phyloP scores from a whole-genome alignment of 2,113 vertebrate species.

The Dicerorhinus sumatrensis region DNA sequence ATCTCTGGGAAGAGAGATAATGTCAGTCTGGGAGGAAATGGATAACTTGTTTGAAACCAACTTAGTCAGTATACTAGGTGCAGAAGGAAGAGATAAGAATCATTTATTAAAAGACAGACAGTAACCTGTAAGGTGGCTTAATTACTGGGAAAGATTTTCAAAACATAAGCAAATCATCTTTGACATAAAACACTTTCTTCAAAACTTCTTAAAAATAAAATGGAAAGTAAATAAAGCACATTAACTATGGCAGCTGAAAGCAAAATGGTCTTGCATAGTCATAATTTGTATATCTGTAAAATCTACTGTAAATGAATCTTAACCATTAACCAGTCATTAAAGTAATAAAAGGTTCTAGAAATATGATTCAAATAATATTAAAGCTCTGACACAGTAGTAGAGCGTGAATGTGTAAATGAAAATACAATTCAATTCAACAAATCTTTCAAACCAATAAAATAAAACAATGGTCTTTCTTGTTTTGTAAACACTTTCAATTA shows the following conservation, averaged over 20 bases:
- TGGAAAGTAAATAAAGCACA: not conserved
- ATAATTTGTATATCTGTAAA: conserved; percentile 17
- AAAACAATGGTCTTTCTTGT: not conserved
- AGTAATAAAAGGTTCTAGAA: not conserved
- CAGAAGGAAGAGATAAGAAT: not conserved
- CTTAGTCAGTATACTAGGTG: not conserved
- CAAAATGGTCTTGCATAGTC: not conserved
- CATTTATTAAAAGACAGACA: not conserved
- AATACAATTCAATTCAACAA: not conserved
- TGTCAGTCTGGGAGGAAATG: not conserved
- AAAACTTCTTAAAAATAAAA: conserved; percentile 15
- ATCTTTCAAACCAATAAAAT: not conserved
- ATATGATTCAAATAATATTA: conserved; percentile 17
- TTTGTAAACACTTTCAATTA: conserved; percentile 22
- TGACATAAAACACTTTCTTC: conserved; percentile 31
- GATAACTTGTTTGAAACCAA: not conserved
- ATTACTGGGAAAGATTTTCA: not conserved
- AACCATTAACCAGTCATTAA: conserved; percentile 34
- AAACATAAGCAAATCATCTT: not conserved
- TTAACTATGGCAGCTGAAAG: conserved; percentile 1
- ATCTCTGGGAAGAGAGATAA: not conserved
- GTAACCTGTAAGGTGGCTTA: not conserved
- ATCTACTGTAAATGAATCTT: conserved; percentile 33
- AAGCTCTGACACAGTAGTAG: not conserved
- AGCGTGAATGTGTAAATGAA: not conserved